phyloP scores from a whole-genome alignment of 2,113 vertebrate genomes.

The Shinisaurus crocodilurus region DNA sequence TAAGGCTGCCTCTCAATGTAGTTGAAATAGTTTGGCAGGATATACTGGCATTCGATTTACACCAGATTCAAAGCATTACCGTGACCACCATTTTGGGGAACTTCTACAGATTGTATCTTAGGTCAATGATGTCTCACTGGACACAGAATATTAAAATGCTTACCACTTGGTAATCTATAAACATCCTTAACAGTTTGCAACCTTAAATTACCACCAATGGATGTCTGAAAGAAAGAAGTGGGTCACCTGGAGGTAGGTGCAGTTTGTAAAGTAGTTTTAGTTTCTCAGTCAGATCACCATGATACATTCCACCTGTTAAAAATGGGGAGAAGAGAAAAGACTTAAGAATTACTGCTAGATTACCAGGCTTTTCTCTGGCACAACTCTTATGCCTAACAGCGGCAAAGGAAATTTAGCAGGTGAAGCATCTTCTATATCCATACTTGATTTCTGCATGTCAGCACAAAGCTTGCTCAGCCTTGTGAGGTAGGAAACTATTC shows the following conservation, averaged over 20 bases:
- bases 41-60: background rate
- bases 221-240: background rate
- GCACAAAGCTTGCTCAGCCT: background rate
- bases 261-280: slow-evolving; percentile 96
- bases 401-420: background rate
- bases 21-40: background rate
- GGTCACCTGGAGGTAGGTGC: slow-evolving; percentile 92
- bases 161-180: background rate
- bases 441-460: background rate
- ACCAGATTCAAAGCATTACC: background rate
- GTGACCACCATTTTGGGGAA: background rate
- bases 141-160: background rate
- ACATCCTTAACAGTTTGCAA: background rate
- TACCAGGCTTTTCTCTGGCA: background rate
- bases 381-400: background rate
- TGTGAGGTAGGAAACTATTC: background rate
- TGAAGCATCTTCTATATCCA: background rate
- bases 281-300: slow-evolving; percentile 96
- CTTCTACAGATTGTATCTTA: background rate
- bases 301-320: slow-evolving; percentile 91
- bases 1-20: background rate
- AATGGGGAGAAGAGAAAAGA: background rate
- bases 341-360: slow-evolving; percentile 10
- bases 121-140: background rate
- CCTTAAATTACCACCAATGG: accelerated